Evolutionary conservation across 2,113 vertebrate species (phyloP).

Genomic region (Myotis brandtii): DNA sequence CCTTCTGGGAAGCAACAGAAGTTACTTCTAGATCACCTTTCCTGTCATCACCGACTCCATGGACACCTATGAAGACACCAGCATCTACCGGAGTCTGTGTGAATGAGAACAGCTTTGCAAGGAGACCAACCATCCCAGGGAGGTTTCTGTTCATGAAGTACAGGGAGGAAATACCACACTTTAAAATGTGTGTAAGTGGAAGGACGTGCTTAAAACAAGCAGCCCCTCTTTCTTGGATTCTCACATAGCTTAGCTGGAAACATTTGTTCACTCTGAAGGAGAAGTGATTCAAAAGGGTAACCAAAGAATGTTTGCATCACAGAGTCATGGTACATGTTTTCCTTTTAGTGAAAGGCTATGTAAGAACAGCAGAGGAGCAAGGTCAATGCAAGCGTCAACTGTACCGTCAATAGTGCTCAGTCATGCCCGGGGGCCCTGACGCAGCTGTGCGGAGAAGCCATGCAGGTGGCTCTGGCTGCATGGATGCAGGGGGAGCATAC

Average conservation of each 20-base stretch:
- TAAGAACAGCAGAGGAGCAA: constrained; percentile 2
- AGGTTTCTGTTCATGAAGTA: background rate
- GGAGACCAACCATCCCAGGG: background rate
- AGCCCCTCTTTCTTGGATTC: background rate
- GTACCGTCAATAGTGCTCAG: background rate
- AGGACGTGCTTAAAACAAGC: constrained; percentile 56
- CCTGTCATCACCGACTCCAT: background rate
- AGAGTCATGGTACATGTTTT: background rate
- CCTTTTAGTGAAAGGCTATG: constrained; percentile 51
- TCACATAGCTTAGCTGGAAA: background rate
- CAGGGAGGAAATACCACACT: constrained; percentile 23
- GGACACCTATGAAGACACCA: background rate
- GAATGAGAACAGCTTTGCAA: background rate
- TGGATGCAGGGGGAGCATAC: constrained; percentile 55
- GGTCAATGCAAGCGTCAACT: background rate
- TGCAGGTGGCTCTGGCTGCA: constrained; percentile 51
- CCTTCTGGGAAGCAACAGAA: background rate
- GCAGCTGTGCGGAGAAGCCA: constrained; percentile 44
- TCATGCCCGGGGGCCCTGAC: constrained; percentile 44
- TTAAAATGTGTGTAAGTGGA: constrained; percentile 8
- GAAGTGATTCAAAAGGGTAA: background rate
- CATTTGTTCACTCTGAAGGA: background rate
- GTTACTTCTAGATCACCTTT: background rate
- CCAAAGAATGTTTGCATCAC: background rate
- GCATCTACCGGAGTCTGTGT: background rate